Base-by-base conservation (phyloP, 2,888 invertebrate species). In the Coecobrya sp. region DNA sequence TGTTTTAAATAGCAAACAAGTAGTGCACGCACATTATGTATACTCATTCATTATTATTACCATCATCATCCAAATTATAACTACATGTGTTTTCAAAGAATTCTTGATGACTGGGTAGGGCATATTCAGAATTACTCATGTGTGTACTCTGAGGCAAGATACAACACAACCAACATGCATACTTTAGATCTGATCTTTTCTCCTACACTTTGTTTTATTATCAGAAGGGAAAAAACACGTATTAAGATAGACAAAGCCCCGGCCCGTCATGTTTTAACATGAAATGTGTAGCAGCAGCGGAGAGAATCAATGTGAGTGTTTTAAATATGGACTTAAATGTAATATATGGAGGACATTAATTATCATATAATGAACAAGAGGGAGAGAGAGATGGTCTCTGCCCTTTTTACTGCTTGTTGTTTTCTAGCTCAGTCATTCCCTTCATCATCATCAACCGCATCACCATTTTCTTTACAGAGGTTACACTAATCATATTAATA, bases 281-380 rank as follows among this genome's bases (percentile, higher is more conserved):
- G 45, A 73, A 73, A 73, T 42, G 73, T 73, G 73, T 79, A 79
- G 49, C 79, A 81, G 27, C 49, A 55, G 49, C 52, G 30, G 42
- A 55, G 62, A 91, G 81, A 79, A 86, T 86, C 86, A 68, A 65
- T 86, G 62, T 27, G 81, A 76, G 86, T 65, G 81, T 84, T 84
- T 87, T 92, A 87, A 87, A 92, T 87, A 76, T 84, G 87, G 91
- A 84, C 84, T 88, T 92, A 87, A 88, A 92, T 88, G 91, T 87
- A 87, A 87, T 88, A 88, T 87, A 92, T 92, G 91, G 87, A 87
- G 87, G 84, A 84, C 91, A 92, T 92, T 92, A 92, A 92, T 92
- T 92, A 92, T 92, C 91, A 92, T 92, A 92, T 92, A 92, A 88
- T 92, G 91, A 92, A 87, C 87, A 87, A 84, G 86, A 81, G 55